Evolutionary conservation across 2,888 invertebrate species (phyloP).

Genomic region (Leptopterna dolabrata): DNA sequence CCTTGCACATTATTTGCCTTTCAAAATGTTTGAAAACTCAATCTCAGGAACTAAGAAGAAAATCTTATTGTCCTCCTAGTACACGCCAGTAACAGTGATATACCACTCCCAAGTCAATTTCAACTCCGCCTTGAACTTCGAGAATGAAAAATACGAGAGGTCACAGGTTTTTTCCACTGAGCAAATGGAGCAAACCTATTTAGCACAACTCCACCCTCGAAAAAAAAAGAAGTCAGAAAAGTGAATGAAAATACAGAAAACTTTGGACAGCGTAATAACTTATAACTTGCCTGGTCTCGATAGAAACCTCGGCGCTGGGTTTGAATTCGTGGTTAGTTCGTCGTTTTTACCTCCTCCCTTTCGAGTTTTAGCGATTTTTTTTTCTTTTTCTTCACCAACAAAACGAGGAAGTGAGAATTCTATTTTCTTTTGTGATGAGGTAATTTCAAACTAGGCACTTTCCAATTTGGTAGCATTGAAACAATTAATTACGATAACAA

Average conservation of each 20-base stretch:
- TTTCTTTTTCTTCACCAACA: too few species aligned
- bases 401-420: too few species aligned
- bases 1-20: too few species aligned
- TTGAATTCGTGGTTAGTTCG: not conserved
- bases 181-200: not conserved
- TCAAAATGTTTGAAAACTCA: too few species aligned
- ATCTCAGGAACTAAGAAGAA: too few species aligned
- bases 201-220: not conserved
- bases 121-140: not conserved
- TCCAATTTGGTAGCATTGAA: too few species aligned
- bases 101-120: not conserved
- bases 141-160: not conserved
- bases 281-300: conserved; percentile 6
- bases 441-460: too few species aligned
- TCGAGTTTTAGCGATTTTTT: too few species aligned
- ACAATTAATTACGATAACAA: too few species aligned
- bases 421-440: too few species aligned
- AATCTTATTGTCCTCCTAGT: too few species aligned
- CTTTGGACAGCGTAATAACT: conserved; percentile 3
- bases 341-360: not conserved
- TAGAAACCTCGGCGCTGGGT: not conserved
- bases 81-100: not conserved
- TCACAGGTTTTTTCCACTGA: not conserved
- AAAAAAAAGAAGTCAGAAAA: not conserved
- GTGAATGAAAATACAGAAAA: not conserved